phyloP scores from a whole-genome alignment of 2,888 invertebrate species.

The Pachydiplax longipennis region DNA sequence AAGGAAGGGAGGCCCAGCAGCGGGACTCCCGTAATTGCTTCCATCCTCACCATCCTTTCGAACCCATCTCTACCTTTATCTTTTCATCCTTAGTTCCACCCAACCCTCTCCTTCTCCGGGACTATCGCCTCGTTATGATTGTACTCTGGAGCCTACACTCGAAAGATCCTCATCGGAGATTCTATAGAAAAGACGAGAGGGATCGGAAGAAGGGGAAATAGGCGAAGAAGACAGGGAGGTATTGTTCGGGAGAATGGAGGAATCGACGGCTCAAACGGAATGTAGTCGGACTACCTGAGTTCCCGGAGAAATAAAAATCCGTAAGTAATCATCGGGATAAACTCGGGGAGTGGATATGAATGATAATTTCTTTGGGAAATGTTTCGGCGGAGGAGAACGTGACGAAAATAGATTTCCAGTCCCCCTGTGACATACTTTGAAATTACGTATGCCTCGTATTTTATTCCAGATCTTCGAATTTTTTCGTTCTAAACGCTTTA shows the following conservation, averaged over 20 bases:
- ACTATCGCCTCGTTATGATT: constrained; percentile 35
- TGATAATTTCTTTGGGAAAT: neutral
- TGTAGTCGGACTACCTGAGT: neutral
- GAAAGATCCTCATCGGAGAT: neutral
- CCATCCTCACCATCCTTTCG: neutral
- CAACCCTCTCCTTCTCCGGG: neutral
- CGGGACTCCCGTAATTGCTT: neutral
- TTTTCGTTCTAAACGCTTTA: no score
- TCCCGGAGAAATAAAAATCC: neutral
- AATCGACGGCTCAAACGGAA: neutral
- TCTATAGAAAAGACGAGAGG: neutral
- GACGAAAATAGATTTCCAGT: neutral
- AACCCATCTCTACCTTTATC: neutral
- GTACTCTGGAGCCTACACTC: constrained; percentile 16
- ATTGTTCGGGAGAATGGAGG: constrained; percentile 11
- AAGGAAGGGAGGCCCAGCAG: neutral
- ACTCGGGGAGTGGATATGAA: neutral
- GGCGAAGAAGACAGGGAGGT: neutral
- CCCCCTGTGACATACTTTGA: no score
- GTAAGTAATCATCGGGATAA: neutral
- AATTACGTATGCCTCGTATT: no score
- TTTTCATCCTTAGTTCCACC: neutral
- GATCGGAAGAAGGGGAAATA: neutral
- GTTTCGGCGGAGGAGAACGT: neutral
- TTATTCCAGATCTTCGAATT: no score